These are phyloP conservation scores for Mya arenaria DNA, from an alignment of 1,140 invertebrate species.

Conservation along the genomic window DNA sequence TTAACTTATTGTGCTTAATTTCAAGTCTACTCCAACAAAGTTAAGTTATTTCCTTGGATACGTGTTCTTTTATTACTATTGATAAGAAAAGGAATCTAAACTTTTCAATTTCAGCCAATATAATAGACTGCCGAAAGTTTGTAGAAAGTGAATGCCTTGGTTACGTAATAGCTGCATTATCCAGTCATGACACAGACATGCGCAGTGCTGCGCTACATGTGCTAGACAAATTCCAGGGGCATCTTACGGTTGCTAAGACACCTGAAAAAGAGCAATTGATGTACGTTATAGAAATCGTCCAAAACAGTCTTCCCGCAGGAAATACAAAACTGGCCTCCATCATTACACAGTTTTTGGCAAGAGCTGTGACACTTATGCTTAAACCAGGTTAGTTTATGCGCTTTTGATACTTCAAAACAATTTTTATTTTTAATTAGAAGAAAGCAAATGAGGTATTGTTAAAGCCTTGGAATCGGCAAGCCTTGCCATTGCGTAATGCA, in stretches of 20 bases:
- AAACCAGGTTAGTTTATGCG: conserved; percentile 81
- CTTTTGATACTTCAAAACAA: too few relatives aligned
- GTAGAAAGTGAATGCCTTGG: conserved; percentile 85
- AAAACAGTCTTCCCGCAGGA: conserved; percentile 81
- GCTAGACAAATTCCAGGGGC: conserved; percentile 86
- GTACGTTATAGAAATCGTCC: conserved; percentile 69
- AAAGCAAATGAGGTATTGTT: too few relatives aligned
- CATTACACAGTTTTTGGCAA: conserved; percentile 87
- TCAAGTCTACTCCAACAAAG: neutral
- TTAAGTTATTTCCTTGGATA: neutral
- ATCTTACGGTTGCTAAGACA: conserved; percentile 86
- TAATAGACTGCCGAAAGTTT: conserved; percentile 86
- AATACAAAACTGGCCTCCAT: conserved; percentile 85
- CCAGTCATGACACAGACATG: conserved; percentile 84
- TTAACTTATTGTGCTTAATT: too few relatives aligned
- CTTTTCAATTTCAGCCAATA: conserved; percentile 57
- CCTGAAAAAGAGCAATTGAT: conserved; percentile 80
- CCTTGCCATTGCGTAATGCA: too few relatives aligned
- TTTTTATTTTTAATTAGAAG: too few relatives aligned
- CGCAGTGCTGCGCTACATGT: conserved; percentile 86
- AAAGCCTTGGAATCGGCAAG: too few relatives aligned
- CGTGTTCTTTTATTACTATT: neutral
- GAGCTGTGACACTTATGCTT: conserved; percentile 85
- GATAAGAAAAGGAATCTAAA: too few relatives aligned
- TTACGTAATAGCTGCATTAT: conserved; percentile 85